A percentile compares a stretch with the other conserved stretches of the same genome.
These are phyloP conservation scores for Rhodinocichla rosea DNA, from an alignment of 2,113 vertebrate species.

Conservation along the genomic window DNA sequence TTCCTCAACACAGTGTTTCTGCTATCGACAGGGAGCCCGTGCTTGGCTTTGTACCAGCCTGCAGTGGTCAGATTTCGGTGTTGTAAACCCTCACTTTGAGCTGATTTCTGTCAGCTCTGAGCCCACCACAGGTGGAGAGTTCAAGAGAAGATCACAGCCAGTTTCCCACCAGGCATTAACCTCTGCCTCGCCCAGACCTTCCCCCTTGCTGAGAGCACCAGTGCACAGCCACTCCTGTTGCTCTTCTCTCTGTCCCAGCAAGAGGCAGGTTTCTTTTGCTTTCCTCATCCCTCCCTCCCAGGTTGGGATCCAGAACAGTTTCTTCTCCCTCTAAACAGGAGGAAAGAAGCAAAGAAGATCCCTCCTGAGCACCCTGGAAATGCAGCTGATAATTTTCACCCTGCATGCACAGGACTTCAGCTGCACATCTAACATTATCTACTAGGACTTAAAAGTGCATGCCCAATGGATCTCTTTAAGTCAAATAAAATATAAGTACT, in stretches of 20 bases:
- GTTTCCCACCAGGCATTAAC: background rate
- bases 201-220: background rate
- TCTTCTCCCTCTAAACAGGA: background rate
- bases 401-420: background rate
- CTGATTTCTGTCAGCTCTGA: background rate
- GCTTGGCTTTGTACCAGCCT: accelerated
- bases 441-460: no score
- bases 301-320: background rate
- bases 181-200: background rate
- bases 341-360: background rate
- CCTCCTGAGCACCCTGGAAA: background rate
- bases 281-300: background rate
- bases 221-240: background rate
- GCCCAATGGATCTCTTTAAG: background rate
- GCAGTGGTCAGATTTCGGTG: background rate
- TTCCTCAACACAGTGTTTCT: background rate
- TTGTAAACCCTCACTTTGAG: background rate
- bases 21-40: accelerated
- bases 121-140: background rate
- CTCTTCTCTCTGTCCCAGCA: background rate
- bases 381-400: background rate
- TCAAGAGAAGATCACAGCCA: background rate
- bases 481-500: background rate
- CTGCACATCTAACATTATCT: accelerated
- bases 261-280: background rate